phyloP scores from a whole-genome alignment of 2,797 vertebrate species.

The Pagetopsis macropterus region DNA sequence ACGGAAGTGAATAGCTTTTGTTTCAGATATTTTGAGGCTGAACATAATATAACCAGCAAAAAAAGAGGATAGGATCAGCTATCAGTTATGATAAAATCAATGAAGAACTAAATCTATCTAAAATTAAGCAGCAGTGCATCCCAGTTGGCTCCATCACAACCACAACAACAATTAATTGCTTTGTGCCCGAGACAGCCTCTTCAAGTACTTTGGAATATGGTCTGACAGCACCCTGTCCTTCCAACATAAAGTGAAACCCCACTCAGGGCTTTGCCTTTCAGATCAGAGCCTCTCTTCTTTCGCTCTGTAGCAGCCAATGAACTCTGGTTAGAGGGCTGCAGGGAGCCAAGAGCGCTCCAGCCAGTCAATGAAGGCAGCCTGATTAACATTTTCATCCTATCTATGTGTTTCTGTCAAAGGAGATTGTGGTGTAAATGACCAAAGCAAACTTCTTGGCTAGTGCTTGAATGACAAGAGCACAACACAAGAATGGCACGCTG shows the following conservation, averaged over 20 bases:
- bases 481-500: slow-evolving; percentile 45
- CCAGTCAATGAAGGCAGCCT: slow-evolving; percentile 37
- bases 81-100: slow-evolving; percentile 54
- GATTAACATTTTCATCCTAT: slow-evolving; percentile 65
- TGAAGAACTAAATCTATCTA: slow-evolving; percentile 52
- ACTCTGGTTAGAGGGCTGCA: slow-evolving; percentile 28
- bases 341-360: slow-evolving; percentile 39
- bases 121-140: slow-evolving; percentile 54
- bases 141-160: slow-evolving; percentile 47
- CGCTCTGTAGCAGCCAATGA: slow-evolving; percentile 30
- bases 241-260: slow-evolving; percentile 59
- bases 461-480: slow-evolving; percentile 45
- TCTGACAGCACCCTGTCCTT: slow-evolving; percentile 65
- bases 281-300: slow-evolving; percentile 59
- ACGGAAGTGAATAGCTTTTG: slow-evolving; percentile 20
- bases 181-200: slow-evolving; percentile 59
- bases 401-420: slow-evolving; percentile 30
- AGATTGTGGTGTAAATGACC: slow-evolving; percentile 51
- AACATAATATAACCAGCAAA: slow-evolving; percentile 12
- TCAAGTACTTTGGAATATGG: slow-evolving; percentile 55
- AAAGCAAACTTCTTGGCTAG: slow-evolving; percentile 51
- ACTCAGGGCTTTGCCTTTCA: slow-evolving; percentile 54
- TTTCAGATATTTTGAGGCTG: slow-evolving; percentile 11
- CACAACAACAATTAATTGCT: slow-evolving; percentile 71
- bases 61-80: slow-evolving; percentile 16